These are phyloP conservation scores for Parotia lawesii DNA, from an alignment of 2,113 vertebrate genomes.

Conservation along the genomic window DNA sequence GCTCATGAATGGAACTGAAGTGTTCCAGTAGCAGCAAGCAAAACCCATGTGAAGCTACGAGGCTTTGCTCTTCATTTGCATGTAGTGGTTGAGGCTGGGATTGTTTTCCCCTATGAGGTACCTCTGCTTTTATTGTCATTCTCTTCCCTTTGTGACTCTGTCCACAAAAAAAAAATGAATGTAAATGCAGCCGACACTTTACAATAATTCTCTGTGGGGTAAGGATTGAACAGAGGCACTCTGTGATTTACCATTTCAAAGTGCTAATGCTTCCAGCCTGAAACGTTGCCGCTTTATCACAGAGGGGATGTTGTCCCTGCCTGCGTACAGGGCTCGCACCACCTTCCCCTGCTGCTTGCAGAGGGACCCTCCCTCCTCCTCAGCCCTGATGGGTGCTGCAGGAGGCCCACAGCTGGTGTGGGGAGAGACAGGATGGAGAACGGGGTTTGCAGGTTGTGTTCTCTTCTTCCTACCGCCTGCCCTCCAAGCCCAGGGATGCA, in stretches of 20 bases:
- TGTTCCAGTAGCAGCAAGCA: neutral
- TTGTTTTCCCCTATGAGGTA: neutral
- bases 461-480: fast-evolving
- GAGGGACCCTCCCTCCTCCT: neutral
- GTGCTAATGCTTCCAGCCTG: neutral
- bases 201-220: neutral
- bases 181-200: neutral
- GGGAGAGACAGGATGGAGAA: neutral
- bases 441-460: neutral
- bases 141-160: neutral
- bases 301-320: neutral
- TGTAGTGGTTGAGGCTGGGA: neutral
- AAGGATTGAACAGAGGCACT: neutral
- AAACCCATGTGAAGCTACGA: neutral
- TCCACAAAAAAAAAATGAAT: neutral
- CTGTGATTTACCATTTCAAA: constrained; percentile 26
- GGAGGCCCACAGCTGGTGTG: neutral
- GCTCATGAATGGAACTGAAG: neutral
- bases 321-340: neutral
- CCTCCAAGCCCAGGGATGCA: neutral
- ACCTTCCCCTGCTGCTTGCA: neutral
- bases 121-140: constrained; percentile 9
- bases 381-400: neutral
- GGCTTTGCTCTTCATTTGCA: neutral
- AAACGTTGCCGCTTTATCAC: neutral